phyloP scores from a whole-genome alignment of 2,797 vertebrate genomes.

The Channallabes apus region DNA sequence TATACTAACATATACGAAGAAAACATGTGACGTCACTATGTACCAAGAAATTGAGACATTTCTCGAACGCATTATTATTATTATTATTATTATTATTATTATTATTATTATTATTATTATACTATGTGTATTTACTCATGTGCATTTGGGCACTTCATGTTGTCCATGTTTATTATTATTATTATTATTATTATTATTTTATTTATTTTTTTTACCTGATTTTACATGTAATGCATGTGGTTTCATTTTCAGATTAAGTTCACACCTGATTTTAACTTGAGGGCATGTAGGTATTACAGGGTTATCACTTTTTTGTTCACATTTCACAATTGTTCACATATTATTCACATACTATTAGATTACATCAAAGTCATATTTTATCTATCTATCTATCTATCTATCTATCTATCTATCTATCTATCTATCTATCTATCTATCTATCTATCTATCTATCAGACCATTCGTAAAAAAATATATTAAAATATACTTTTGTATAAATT shows the following conservation, averaged over 20 bases:
- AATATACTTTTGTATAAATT: background rate
- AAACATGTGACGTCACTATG: background rate
- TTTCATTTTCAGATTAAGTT: background rate
- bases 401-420: background rate
- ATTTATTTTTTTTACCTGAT: background rate
- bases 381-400: background rate
- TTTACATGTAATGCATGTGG: background rate
- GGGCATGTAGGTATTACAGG: background rate
- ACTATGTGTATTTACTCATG: background rate
- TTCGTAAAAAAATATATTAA: background rate
- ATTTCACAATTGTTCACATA: background rate
- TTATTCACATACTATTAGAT: background rate
- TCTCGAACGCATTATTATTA: background rate
- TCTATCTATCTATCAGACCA: background rate
- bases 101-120: slow-evolving; percentile 7
- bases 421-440: background rate
- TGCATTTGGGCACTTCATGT: background rate
- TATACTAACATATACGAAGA: background rate
- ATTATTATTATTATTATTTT: too few species aligned
- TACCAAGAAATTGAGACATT: background rate
- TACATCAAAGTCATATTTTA: background rate
- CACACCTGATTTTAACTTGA: background rate
- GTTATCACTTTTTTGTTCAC: background rate
- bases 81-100: slow-evolving; percentile 5
- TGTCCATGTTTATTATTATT: background rate